Evolutionary conservation across 2,888 invertebrate genomes (phyloP).

Genomic region (Glyphotaelius pellucidus): DNA sequence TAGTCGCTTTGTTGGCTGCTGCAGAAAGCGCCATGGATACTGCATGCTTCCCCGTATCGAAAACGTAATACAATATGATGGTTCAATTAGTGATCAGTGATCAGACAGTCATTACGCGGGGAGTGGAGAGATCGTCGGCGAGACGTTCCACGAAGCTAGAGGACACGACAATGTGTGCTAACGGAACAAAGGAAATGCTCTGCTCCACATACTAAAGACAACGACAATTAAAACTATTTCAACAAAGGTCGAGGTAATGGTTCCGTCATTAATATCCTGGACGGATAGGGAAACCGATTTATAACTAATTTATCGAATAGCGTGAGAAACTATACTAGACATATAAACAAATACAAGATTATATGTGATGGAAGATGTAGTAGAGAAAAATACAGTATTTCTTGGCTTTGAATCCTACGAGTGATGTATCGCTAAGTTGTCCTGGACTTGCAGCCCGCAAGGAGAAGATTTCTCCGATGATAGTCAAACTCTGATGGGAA

Average conservation of each 20-base stretch:
- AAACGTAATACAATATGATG: conserved; percentile 47
- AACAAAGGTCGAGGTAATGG: background rate
- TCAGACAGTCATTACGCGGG: conserved; percentile 40
- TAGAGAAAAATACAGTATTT: no score
- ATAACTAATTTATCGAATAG: background rate
- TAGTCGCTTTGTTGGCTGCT: conserved; percentile 31
- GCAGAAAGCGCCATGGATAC: conserved; percentile 36
- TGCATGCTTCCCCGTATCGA: conserved; percentile 15
- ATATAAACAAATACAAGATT: background rate
- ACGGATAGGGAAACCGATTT: background rate
- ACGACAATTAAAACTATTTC: background rate
- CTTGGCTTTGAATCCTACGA: no score
- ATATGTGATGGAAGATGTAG: no score
- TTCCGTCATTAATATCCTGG: background rate
- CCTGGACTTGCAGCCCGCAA: no score
- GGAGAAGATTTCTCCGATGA: background rate
- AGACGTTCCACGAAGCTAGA: background rate
- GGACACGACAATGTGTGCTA: background rate
- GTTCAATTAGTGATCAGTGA: conserved; percentile 42
- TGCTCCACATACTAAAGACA: conserved; percentile 6
- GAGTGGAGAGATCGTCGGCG: conserved; percentile 34
- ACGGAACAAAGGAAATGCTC: background rate
- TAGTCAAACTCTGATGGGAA: background rate
- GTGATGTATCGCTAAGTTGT: no score
- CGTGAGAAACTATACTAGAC: background rate